These are phyloP conservation scores for Caranx ignobilis DNA, from an alignment of 2,113 vertebrate species.

Conservation along the genomic window DNA sequence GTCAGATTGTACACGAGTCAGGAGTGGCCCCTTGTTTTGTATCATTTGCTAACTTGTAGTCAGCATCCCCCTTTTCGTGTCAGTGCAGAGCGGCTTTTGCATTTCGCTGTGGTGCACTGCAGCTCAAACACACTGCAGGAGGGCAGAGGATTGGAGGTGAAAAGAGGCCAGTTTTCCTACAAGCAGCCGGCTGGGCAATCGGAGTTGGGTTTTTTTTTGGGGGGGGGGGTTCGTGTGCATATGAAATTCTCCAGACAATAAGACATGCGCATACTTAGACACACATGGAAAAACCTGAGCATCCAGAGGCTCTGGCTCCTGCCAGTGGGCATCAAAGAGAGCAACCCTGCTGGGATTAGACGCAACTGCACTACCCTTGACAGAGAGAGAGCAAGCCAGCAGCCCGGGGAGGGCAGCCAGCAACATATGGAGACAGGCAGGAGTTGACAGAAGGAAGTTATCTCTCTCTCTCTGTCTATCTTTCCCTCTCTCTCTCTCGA, in stretches of 20 bases:
- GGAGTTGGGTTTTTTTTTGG: slow-evolving; percentile 15
- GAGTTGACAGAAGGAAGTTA: slow-evolving; percentile 33
- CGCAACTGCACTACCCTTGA: slow-evolving; percentile 48
- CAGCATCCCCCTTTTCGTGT: neutral
- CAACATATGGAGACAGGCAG: slow-evolving; percentile 49
- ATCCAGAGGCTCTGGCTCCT: slow-evolving; percentile 17
- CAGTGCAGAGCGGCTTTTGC: slow-evolving; percentile 1
- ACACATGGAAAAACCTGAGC: slow-evolving; percentile 21
- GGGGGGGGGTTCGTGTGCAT: slow-evolving; percentile 2
- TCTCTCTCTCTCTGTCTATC: slow-evolving; percentile 12
- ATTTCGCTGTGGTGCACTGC: slow-evolving; percentile 45
- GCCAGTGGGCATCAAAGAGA: slow-evolving; percentile 57
- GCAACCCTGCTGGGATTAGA: slow-evolving; percentile 55
- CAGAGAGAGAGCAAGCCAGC: slow-evolving; percentile 30
- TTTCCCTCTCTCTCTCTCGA: neutral
- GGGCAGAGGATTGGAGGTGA: slow-evolving; percentile 30
- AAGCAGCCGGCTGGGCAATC: slow-evolving; percentile 34
- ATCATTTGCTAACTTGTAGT: neutral
- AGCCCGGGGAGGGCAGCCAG: slow-evolving; percentile 29
- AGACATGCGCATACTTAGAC: slow-evolving; percentile 24
- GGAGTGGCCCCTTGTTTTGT: neutral
- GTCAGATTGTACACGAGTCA: neutral
- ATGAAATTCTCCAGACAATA: slow-evolving; percentile 48
- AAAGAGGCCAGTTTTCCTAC: slow-evolving; percentile 53
- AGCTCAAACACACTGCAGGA: slow-evolving; percentile 43